Conservation (phyloP, 2,113 vertebrate genomes). For the Brachionichthys hirsutus region DNA sequence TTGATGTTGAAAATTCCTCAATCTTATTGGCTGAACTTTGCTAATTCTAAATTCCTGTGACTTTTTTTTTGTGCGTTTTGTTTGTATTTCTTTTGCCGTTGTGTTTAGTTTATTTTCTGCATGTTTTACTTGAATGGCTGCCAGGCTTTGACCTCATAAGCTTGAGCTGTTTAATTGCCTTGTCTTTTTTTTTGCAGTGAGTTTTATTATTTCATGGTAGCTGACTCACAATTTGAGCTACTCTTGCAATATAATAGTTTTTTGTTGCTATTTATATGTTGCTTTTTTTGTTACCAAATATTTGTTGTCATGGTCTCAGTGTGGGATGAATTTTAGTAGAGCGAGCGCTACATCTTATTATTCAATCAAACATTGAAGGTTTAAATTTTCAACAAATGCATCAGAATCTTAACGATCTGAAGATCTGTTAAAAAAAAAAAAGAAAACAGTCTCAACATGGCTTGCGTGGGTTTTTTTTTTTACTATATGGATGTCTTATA, state of each 20-base stretch:
- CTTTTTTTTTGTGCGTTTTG: slow-evolving; percentile 5
- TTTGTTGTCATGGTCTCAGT: slow-evolving; percentile 48
- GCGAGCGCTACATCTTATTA: slow-evolving; percentile 46
- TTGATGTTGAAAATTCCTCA: slow-evolving; percentile 53
- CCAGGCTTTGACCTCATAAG: slow-evolving; percentile 90
- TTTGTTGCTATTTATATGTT: slow-evolving; percentile 69
- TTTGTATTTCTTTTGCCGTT: slow-evolving; percentile 58
- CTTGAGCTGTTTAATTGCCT: slow-evolving; percentile 72
- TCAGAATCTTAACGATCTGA: slow-evolving; percentile 59
- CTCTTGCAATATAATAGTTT: slow-evolving; percentile 53
- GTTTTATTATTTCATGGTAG: slow-evolving; percentile 54
- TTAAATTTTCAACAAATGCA: slow-evolving; percentile 43
- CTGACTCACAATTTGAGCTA: slow-evolving; percentile 57
- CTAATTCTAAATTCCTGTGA: slow-evolving; percentile 52
- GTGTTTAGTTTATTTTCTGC: slow-evolving; percentile 62
- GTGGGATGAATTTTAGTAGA: slow-evolving; percentile 56
- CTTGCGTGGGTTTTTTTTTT: slow-evolving; percentile 64
- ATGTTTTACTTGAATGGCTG: slow-evolving; percentile 97
- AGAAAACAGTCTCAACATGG: slow-evolving; percentile 44
- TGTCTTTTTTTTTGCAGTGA: slow-evolving; percentile 62
- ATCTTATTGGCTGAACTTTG: slow-evolving; percentile 48
- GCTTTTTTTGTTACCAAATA: slow-evolving; percentile 74
- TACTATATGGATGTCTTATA: slow-evolving; percentile 68
- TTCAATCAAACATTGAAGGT: slow-evolving; percentile 36
- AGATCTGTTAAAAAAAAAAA: slow-evolving; percentile 49